Base-by-base conservation (phyloP, 2,797 vertebrate species). In the Gymnothorax reevesii region DNA sequence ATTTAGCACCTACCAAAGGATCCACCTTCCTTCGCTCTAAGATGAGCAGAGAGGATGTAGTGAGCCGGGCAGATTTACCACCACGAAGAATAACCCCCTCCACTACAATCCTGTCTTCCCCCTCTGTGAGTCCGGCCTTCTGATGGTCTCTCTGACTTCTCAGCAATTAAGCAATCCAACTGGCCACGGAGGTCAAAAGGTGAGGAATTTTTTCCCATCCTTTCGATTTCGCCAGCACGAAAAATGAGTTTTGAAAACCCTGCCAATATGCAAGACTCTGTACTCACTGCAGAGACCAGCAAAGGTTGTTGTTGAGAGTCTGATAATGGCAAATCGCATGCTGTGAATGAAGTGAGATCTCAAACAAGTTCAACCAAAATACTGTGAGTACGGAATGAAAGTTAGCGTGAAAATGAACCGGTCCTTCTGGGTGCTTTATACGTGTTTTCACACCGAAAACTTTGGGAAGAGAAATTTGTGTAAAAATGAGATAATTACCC, bases 401-500 rank as follows among this genome's bases (percentile, higher is more conserved):
- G 77, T 80, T 80, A 54, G 2, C 49, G 22, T 80, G 49, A 17
- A 80, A 80, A 80, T 80, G 7, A 54, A n/a, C 2, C 33, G 8
- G 52, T 8, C 77, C 20, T 80, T 80, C 42, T 80, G 77, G 52
- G 49, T 20, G 49, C 49, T 54, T n/a, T 79, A n/a, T 54, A 79
- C 55, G 2, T n/a, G 52, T 80, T 55, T 80, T 55, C 52, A 80
- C 77, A 80, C 77, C 52, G 55, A 80, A 80, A 80, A 80, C 49
- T 20, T 54, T 80, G 17, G 77, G 20, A 54, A 54, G 77, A 80
- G 54, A 71, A 17, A 49, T 54, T 80, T 54, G 77, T n/a, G 77
- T 4, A 2, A 55, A 54, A 22, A 54, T 25, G 27, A 80, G 22
- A 55, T 54, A 54, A 80, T 17, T 9, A 80, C 52, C 52, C 27